Evolutionary conservation across 2,888 invertebrate species (phyloP).

Genomic region (Orchesella flavescens): DNA sequence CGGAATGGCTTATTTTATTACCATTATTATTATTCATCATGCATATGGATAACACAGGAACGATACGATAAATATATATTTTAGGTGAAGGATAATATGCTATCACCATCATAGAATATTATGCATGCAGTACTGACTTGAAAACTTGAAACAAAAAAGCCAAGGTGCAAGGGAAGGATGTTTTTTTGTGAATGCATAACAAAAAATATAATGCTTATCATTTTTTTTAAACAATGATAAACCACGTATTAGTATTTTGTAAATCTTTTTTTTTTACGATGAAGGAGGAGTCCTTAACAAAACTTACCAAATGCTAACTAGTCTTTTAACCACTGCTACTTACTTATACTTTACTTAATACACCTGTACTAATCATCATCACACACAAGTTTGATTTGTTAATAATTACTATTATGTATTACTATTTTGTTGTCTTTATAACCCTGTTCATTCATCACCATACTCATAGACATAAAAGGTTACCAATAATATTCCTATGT

Average conservation of each 20-base stretch:
- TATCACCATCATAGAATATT: slow-evolving; percentile 5
- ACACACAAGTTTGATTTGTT: slow-evolving; percentile 4
- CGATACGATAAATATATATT: neutral
- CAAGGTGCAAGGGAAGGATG: slow-evolving; percentile 12
- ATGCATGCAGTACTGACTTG: slow-evolving; percentile 1
- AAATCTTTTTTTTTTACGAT: slow-evolving; percentile 9
- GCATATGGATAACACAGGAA: neutral
- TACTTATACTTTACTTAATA: slow-evolving; percentile 54
- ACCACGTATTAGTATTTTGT: slow-evolving; percentile 11
- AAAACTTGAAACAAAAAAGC: neutral
- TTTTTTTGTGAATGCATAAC: slow-evolving; percentile 29
- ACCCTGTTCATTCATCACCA: slow-evolving; percentile 47
- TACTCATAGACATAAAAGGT: slow-evolving; percentile 15
- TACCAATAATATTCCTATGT: neutral
- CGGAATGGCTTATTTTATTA: slow-evolving; percentile 43
- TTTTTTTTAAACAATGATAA: neutral
- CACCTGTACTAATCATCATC: slow-evolving; percentile 52
- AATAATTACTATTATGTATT: neutral
- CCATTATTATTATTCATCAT: slow-evolving; percentile 36
- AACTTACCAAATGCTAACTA: slow-evolving; percentile 60
- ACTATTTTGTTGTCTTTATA: neutral
- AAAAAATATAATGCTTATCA: slow-evolving; percentile 25
- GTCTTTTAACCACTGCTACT: slow-evolving; percentile 61
- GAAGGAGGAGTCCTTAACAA: slow-evolving; percentile 54
- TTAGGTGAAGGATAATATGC: slow-evolving; percentile 23